Base-by-base conservation (phyloP, 2,888 invertebrate genomes). In the Pyrocoelia pectoralis region DNA sequence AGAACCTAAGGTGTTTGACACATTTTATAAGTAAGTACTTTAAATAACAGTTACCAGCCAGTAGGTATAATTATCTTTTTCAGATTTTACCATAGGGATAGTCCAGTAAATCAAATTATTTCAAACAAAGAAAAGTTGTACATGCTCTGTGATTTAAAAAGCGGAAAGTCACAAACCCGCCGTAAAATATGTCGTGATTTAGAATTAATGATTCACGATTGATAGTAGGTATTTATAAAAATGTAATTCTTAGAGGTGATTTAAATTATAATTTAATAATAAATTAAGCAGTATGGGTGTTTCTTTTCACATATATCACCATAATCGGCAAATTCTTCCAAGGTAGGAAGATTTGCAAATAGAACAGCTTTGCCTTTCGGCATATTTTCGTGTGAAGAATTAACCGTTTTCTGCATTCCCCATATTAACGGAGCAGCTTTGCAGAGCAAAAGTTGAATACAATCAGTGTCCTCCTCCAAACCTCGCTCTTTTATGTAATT, bases 71-170 rank as follows among this genome's bases (percentile, higher is more conserved):
- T 18, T 13, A 8, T 13, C 3, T 14, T 9, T 40, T 77, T 0
- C 74, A 95, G 95, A 75, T 89, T 92, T 78, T 95, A 94, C 79
- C 93, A 93, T 87, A 94, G 95, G 81, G 92, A 92, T 79, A 94
- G 94, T 53, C 93, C 94, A 0, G 88, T 89, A 0, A 87, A 91
- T 48, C 91, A 94, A 13, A 78, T 83, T 0, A 95, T 95, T 58
- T 69, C 69, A 76, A 90, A 89, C 1, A 92, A 92, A 74, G 95
- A 95, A 76, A 90, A 91, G 68, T 91, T 93, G 78, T 86, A 94
- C 54, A 83, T 94, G 74, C 84, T 95, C 15, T 96, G 95, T 79
- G 94, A 94, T 81, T 86, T 94, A 60, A 88, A 93, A 64, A 93
- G 93, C 41, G 95, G 93, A 0, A 87, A 92, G 64, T 94, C 93